Conservation (phyloP, 2,797 vertebrate species). For the Chloroceryle amazona region DNA sequence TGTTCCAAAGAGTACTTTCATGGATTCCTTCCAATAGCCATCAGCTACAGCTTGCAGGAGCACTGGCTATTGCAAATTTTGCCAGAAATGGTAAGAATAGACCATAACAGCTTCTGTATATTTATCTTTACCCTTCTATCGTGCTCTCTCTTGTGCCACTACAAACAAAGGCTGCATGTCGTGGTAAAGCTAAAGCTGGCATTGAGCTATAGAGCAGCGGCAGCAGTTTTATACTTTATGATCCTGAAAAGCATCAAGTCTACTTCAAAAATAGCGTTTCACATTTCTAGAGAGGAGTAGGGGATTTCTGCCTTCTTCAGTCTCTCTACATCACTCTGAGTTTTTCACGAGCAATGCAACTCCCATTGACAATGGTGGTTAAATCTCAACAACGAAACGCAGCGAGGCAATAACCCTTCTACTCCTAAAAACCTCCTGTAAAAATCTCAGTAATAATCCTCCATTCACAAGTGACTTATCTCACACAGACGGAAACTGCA, state of each 20-base stretch:
- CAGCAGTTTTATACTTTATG: not conserved
- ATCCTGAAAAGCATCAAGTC: not conserved
- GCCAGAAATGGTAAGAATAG: conserved; percentile 92
- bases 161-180: not conserved
- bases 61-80: conserved; percentile 97
- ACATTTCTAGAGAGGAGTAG: not conserved
- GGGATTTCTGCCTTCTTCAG: not conserved
- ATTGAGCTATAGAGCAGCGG: not conserved
- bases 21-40: conserved; percentile 98
- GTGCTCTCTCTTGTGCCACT: not conserved
- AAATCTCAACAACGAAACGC: not conserved
- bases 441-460: not conserved
- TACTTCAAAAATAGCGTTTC: not conserved
- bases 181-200: not conserved
- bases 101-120: not conserved
- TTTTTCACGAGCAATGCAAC: not conserved
- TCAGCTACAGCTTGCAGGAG: conserved; percentile 96
- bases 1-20: conserved; percentile 96
- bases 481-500: conserved; percentile 93
- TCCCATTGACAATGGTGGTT: not conserved
- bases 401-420: not conserved
- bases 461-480: conserved; percentile 32
- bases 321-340: not conserved
- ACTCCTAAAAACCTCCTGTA: not conserved
- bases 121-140: not conserved